Evolutionary conservation across 2,797 vertebrate species (phyloP).

Genomic region (Coracias cyanogaster): DNA sequence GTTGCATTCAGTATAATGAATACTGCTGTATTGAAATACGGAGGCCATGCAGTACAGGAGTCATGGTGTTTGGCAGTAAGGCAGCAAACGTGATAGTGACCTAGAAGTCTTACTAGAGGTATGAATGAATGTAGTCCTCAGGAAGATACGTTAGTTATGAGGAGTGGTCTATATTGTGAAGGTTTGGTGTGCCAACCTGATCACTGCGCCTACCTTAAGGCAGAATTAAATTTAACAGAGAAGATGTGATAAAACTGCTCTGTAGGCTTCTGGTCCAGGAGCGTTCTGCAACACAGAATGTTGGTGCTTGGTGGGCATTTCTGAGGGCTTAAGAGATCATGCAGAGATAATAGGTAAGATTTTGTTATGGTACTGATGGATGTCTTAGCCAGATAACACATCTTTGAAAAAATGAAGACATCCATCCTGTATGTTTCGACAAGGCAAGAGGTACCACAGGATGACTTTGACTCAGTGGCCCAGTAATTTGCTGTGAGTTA

Average conservation of each 20-base stretch:
- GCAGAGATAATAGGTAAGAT: background rate
- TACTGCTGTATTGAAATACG: background rate
- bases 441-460: background rate
- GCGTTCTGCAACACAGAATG: background rate
- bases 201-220: rapidly evolving
- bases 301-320: background rate
- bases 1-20: background rate
- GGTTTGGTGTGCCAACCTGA: background rate
- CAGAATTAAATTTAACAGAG: background rate
- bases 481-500: background rate
- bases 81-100: background rate
- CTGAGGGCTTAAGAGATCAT: background rate
- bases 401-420: no score
- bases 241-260: background rate
- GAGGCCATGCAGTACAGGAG: background rate
- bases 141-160: background rate
- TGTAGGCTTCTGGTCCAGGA: background rate
- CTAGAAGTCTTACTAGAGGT: background rate
- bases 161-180: background rate
- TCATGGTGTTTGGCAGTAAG: background rate
- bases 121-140: background rate
- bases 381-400: background rate
- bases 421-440: background rate
- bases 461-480: background rate
- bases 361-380: background rate